phyloP scores from a whole-genome alignment of 2,797 vertebrate genomes.

The Microctenopoma stevenorrisi region DNA sequence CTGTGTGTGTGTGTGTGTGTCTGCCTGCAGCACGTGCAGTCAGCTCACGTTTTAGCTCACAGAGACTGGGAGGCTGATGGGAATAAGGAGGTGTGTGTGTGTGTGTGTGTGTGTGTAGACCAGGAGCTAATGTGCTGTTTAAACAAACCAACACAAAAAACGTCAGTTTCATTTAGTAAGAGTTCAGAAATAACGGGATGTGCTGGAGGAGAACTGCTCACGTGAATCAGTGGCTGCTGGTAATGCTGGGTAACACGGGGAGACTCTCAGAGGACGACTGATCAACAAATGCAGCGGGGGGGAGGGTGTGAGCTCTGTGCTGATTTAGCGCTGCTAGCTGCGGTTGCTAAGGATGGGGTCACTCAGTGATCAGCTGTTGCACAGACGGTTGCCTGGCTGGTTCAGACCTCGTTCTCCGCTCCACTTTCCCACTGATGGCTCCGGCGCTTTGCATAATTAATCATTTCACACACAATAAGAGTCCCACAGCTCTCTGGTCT shows the following conservation, averaged over 20 bases:
- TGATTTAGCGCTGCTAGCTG: too few species aligned
- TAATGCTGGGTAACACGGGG: too few species aligned
- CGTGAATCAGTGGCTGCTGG: too few species aligned
- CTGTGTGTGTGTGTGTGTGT: constrained; percentile 3
- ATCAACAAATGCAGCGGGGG: too few species aligned
- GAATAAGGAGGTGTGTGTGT: constrained; percentile 1
- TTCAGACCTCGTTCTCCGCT: constrained; percentile 25
- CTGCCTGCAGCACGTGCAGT: constrained; percentile 36
- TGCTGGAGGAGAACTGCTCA: too few species aligned
- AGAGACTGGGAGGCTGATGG: constrained; percentile 32
- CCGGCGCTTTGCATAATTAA: constrained; percentile 42
- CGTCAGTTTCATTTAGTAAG: not conserved
- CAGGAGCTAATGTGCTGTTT: constrained; percentile 5
- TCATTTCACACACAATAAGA: constrained; percentile 14
- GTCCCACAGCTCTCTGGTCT: not conserved
- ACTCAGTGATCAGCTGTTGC: too few species aligned
- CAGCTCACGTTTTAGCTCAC: constrained; percentile 50
- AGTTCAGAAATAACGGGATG: too few species aligned
- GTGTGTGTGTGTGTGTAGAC: constrained; percentile 17
- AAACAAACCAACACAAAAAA: constrained; percentile 20
- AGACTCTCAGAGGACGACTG: too few species aligned
- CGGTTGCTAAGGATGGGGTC: too few species aligned
- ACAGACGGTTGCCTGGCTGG: too few species aligned
- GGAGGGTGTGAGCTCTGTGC: too few species aligned
- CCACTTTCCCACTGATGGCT: constrained; percentile 34